Percentiles rank a stretch among this genome's conserved stretches.
Evolutionary conservation across 2,113 vertebrate genomes (phyloP).

Genomic region (Nicator chloris): DNA sequence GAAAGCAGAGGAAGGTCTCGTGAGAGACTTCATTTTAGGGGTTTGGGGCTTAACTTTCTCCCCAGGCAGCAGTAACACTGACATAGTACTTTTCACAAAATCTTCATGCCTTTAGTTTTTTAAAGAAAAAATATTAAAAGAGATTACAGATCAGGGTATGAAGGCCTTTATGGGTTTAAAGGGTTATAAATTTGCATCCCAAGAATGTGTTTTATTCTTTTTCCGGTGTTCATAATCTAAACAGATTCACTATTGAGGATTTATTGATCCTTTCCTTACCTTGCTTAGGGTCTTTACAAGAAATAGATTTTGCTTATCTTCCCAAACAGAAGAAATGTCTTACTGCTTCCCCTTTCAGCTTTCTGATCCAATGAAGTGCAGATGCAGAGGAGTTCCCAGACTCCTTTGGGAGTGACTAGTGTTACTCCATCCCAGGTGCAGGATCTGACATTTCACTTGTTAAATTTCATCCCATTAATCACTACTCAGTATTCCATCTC

Average conservation of each 20-base stretch:
- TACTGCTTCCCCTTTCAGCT: background rate
- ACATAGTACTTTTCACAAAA: background rate
- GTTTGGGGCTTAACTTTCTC: background rate
- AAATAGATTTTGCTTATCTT: background rate
- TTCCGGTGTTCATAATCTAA: background rate
- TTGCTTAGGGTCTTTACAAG: background rate
- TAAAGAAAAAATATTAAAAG: background rate
- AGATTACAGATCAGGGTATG: background rate
- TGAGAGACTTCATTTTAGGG: background rate
- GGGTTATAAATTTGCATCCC: background rate
- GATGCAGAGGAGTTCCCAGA: background rate
- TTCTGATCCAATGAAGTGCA: background rate
- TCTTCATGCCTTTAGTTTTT: background rate
- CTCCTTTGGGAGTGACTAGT: background rate
- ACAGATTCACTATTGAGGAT: background rate
- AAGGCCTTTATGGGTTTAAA: background rate
- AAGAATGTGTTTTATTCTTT: background rate
- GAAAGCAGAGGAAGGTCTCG: background rate
- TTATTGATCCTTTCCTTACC: background rate
- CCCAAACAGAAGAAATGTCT: background rate
- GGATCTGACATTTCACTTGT: background rate
- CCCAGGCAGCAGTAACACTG: background rate
- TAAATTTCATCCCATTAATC: background rate
- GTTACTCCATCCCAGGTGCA: background rate
- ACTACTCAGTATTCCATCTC: background rate